phyloP scores from a whole-genome alignment of 2,113 vertebrate species.

The Tympanuchus pallidicinctus region DNA sequence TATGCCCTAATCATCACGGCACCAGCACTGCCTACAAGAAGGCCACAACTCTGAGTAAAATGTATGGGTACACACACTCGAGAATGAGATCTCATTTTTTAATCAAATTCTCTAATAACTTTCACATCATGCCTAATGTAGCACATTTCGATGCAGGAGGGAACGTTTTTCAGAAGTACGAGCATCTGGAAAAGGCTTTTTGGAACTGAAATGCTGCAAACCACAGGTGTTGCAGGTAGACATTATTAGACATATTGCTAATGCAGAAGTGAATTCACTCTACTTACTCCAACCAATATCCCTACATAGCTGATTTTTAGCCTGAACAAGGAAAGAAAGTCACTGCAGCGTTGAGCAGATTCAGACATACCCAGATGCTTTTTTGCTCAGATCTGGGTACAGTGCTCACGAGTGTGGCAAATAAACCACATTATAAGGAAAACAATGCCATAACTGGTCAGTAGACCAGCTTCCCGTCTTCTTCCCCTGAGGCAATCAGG shows the following conservation, averaged over 20 bases:
- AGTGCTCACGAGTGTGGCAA: not conserved
- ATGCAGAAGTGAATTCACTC: slow-evolving; percentile 5
- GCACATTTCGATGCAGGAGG: not conserved
- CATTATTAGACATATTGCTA: not conserved
- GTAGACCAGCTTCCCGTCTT: slow-evolving; percentile 62
- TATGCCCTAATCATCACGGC: not conserved
- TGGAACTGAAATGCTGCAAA: slow-evolving; percentile 12
- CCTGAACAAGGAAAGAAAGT: not conserved
- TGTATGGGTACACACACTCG: not conserved
- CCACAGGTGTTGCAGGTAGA: slow-evolving; percentile 23
- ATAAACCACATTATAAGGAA: slow-evolving; percentile 46
- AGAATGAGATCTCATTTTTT: slow-evolving; percentile 14
- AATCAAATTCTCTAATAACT: slow-evolving; percentile 1
- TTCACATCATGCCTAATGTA: not conserved
- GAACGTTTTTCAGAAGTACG: not conserved
- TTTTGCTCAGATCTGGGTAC: not conserved
- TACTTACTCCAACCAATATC: not conserved
- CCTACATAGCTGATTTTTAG: not conserved
- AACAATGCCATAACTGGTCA: slow-evolving; percentile 66
- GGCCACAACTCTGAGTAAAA: not conserved
- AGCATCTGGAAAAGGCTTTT: slow-evolving; percentile 44
- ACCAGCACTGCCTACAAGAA: not conserved
- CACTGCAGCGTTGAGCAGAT: not conserved
- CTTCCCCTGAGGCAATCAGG: slow-evolving; percentile 63
- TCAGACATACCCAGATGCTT: not conserved